Percentiles rank a stretch among this genome's conserved stretches.
Evolutionary conservation across 1,140 invertebrate genomes (phyloP).

Genomic region (Caenorhabditis briggsae): DNA sequence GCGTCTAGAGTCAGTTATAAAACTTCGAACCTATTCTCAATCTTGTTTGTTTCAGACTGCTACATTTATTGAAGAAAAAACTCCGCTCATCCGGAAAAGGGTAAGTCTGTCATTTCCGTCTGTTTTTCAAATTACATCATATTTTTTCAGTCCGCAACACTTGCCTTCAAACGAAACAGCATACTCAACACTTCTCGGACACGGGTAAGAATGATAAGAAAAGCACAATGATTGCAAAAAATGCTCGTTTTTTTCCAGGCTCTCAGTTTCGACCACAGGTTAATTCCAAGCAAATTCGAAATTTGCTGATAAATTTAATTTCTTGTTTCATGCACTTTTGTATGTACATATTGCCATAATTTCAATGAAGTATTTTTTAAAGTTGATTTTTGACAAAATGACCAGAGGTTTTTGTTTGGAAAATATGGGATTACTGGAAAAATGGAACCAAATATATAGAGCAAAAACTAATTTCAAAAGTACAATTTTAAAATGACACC

Average conservation of each 20-base stretch:
- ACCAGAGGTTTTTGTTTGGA: too few relatives aligned
- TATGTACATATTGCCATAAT: slow-evolving; percentile 36
- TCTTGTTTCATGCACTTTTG: slow-evolving; percentile 3
- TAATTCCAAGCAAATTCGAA: slow-evolving; percentile 3
- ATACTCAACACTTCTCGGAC: slow-evolving; percentile 40
- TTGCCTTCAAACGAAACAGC: slow-evolving; percentile 28
- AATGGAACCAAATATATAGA: too few relatives aligned
- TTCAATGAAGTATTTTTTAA: neutral
- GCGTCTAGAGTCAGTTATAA: neutral
- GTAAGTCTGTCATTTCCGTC: neutral
- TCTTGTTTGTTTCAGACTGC: neutral
- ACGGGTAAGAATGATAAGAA: slow-evolving; percentile 34
- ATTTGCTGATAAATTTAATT: neutral
- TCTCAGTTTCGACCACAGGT: neutral
- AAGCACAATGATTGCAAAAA: neutral
- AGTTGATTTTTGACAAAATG: neutral
- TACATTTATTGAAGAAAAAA: slow-evolving; percentile 11
- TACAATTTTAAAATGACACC: too few relatives aligned
- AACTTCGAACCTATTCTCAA: too few relatives aligned
- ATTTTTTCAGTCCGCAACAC: slow-evolving; percentile 10
- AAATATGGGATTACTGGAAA: too few relatives aligned
- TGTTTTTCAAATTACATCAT: neutral
- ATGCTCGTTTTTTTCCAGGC: slow-evolving; percentile 7
- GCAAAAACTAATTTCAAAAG: too few relatives aligned
- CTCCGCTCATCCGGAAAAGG: neutral